Conservation (phyloP, 2,797 vertebrate species). For the Girardinus metallicus region DNA sequence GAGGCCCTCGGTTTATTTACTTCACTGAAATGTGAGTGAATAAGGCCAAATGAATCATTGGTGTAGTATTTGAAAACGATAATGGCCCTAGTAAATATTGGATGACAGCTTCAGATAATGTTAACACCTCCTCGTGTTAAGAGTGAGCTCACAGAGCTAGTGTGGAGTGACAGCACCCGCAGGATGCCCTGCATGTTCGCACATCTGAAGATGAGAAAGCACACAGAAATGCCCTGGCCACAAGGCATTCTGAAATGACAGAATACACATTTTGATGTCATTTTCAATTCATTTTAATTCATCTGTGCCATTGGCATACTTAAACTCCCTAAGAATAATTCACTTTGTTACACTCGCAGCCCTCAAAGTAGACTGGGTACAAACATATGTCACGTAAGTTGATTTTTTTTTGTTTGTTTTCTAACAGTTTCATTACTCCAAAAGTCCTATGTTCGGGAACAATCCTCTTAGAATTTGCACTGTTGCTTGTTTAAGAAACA, state of each 20-base stretch:
- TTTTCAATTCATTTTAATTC: slow-evolving; percentile 35
- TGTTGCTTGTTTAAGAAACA: slow-evolving; percentile 52
- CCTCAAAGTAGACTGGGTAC: slow-evolving; percentile 30
- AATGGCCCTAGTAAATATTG: slow-evolving; percentile 51
- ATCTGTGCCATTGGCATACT: slow-evolving; percentile 41
- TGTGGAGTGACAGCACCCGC: slow-evolving; percentile 40
- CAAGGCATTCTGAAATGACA: slow-evolving; percentile 39
- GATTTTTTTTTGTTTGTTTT: slow-evolving; percentile 7
- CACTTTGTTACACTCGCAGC: slow-evolving; percentile 8
- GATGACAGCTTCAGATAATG: slow-evolving; percentile 52
- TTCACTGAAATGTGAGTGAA: slow-evolving; percentile 57
- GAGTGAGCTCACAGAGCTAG: slow-evolving; percentile 45
- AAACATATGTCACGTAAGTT: slow-evolving; percentile 57
- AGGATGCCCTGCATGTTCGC: slow-evolving; percentile 28
- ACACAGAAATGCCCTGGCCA: slow-evolving; percentile 27
- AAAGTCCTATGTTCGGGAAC: slow-evolving; percentile 50
- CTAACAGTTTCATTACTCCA: slow-evolving; percentile 65
- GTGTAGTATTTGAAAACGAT: slow-evolving; percentile 53
- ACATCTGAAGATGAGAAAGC: slow-evolving; percentile 44
- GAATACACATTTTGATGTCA: slow-evolving; percentile 29
- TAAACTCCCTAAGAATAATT: slow-evolving; percentile 30
- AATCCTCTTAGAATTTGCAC: slow-evolving; percentile 39
- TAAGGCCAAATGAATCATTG: slow-evolving; percentile 61
- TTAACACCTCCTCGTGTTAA: slow-evolving; percentile 49
- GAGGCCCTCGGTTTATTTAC: slow-evolving; percentile 43